Conservation (phyloP, 1,140 invertebrate genomes). For the Atopsyche davidsoni region DNA sequence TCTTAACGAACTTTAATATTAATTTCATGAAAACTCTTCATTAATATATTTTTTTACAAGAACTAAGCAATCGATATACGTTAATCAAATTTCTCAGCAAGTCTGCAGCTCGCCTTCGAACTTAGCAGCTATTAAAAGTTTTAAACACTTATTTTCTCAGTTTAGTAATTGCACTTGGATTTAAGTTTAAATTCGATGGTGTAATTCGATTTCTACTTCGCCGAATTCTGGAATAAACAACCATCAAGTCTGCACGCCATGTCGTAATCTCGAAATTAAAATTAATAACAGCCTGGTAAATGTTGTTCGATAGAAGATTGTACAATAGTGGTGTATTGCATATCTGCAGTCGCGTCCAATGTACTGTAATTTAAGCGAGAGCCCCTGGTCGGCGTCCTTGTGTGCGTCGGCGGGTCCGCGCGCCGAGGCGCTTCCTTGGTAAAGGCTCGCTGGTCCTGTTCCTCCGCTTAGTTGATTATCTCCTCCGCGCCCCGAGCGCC, state of each 20-base stretch:
- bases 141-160: slow-evolving; percentile 31
- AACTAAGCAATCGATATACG: slow-evolving; percentile 25
- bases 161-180: slow-evolving; percentile 30
- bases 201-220: slow-evolving; percentile 30
- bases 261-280: slow-evolving; percentile 30
- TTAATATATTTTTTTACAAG: too few relatives aligned
- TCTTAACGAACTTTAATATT: too few relatives aligned
- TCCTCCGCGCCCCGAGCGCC: slow-evolving; percentile 3
- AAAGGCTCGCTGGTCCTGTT: too few relatives aligned
- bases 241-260: slow-evolving; percentile 29
- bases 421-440: too few relatives aligned
- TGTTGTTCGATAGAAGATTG: slow-evolving; percentile 1
- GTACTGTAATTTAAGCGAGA: too few relatives aligned
- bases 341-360: too few relatives aligned
- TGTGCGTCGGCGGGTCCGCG: too few relatives aligned
- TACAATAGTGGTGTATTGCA: neutral
- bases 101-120: slow-evolving; percentile 25
- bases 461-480: slow-evolving; percentile 17
- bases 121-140: slow-evolving; percentile 30
- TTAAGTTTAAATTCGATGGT: slow-evolving; percentile 31
- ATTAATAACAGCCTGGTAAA: slow-evolving; percentile 25
- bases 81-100: slow-evolving; percentile 30
- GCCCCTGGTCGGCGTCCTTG: too few relatives aligned
- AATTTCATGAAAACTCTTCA: too few relatives aligned
- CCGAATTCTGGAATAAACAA: slow-evolving; percentile 27